These are phyloP conservation scores for Tapirus indicus DNA, from an alignment of 2,797 vertebrate genomes.

Conservation along the genomic window DNA sequence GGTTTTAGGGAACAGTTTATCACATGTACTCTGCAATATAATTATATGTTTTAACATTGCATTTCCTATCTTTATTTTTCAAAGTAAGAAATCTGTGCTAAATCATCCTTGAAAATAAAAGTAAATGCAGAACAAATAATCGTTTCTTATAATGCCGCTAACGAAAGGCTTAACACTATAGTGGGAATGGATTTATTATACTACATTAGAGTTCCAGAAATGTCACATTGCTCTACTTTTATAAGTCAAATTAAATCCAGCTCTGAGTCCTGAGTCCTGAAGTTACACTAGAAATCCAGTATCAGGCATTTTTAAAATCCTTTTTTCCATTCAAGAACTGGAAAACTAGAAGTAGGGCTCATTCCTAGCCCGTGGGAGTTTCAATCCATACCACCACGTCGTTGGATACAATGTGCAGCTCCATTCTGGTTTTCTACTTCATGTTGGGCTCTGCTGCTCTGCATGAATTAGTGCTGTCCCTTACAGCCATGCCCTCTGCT, in stretches of 20 bases:
- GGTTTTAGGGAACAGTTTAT: neutral
- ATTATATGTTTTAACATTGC: conserved; percentile 26
- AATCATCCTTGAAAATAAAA: conserved; percentile 51
- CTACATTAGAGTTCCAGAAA: conserved; percentile 6
- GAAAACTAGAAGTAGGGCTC: neutral
- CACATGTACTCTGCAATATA: conserved; percentile 10
- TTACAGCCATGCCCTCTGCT: neutral
- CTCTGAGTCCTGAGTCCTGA: neutral
- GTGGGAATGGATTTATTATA: neutral
- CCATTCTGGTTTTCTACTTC: neutral
- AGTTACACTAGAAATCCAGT: neutral
- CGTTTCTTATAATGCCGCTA: neutral
- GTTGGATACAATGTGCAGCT: neutral
- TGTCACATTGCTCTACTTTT: conserved; percentile 21
- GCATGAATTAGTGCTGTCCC: neutral
- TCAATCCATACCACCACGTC: neutral
- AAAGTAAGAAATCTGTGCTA: conserved; percentile 48
- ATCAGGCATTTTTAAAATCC: neutral
- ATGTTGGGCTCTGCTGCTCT: neutral
- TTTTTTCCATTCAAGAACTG: neutral
- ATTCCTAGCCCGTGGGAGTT: neutral
- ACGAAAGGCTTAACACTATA: neutral
- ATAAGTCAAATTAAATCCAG: neutral
- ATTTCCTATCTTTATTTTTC: conserved; percentile 23
- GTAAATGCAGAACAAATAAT: conserved; percentile 45